Evolutionary conservation across 1,140 invertebrate species (phyloP), one percentile per base, ranked within the genome.

Genomic region (Hormaphis cornu): DNA sequence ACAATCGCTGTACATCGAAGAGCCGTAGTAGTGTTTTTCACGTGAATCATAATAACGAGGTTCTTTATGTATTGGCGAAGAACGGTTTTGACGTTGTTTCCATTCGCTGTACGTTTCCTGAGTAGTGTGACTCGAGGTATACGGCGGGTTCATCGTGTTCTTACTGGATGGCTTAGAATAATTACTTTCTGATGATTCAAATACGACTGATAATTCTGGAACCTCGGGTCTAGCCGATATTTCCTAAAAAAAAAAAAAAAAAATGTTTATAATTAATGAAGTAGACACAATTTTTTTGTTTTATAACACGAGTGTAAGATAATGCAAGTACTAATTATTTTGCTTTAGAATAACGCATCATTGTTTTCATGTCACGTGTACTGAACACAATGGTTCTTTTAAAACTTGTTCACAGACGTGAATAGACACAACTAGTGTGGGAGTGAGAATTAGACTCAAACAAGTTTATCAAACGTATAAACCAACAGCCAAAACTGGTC

Each of bases 181-280:
- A 16, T 5, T 50, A 35, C 16, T 30, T 40, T 37, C 33, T 40
- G 20, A 58, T 1, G 35, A 22, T 28, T 72, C 69, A 46, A 72
- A 72, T 12, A 72, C 50, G 1, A 72, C 28, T 12, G 71, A 72
- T 33, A 72, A 50, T 48, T 72, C 71, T 37, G 71, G 71, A 22
- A 72, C 71, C 10, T 70, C 56, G n/a, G 69, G 69, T n/a, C 56
- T 66, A 1, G 50, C 52, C 9, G 26, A 33, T 24, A 56, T 52
- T 37, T 72, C 71, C 71, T 72, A 46, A 35, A 66, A 71, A 69
- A 58, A 9, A 24, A 69, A 18, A 28, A 24, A 42, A 20, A 71
- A 24, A 22, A 33, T 8, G 52, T 7, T 42, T 6, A 9, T 18
- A 5, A 26, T 26, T 42, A n/a, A n/a, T n/a, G n/a, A n/a, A n/a